Conservation (phyloP, 2,113 vertebrate species). For the Macquaria ambigua region DNA sequence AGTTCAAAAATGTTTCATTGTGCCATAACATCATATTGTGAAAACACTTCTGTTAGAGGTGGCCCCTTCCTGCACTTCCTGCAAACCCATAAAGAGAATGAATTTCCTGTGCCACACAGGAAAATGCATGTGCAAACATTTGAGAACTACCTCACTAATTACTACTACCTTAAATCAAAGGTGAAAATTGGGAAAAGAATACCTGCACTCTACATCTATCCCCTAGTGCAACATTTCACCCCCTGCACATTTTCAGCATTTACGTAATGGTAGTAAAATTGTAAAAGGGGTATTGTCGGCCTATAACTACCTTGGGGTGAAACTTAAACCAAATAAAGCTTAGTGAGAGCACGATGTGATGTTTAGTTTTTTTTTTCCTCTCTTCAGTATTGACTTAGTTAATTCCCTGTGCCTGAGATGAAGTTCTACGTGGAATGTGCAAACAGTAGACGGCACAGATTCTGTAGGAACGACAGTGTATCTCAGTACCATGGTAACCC, state of each 20-base stretch:
- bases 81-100: not conserved
- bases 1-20: not conserved
- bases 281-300: conserved; percentile 38
- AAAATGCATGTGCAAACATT: conserved; percentile 4
- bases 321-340: conserved; percentile 18
- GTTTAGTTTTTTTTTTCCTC: conserved; percentile 28
- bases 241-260: conserved; percentile 13
- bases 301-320: conserved; percentile 12
- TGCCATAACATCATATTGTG: not conserved
- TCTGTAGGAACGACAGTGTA: conserved; percentile 46
- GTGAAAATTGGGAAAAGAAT: conserved; percentile 12
- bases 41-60: not conserved
- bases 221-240: not conserved
- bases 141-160: not conserved
- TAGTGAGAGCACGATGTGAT: conserved; percentile 29
- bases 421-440: conserved; percentile 56
- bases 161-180: conserved; percentile 16
- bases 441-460: conserved; percentile 39
- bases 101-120: not conserved
- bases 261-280: conserved; percentile 29
- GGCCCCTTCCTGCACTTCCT: not conserved
- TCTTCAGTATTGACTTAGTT: conserved; percentile 55
- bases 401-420: conserved; percentile 47
- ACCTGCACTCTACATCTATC: not conserved
- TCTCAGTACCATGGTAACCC: conserved; percentile 69